Base-by-base conservation (phyloP, 2,797 vertebrate species). In the Amazona ochrocephala region DNA sequence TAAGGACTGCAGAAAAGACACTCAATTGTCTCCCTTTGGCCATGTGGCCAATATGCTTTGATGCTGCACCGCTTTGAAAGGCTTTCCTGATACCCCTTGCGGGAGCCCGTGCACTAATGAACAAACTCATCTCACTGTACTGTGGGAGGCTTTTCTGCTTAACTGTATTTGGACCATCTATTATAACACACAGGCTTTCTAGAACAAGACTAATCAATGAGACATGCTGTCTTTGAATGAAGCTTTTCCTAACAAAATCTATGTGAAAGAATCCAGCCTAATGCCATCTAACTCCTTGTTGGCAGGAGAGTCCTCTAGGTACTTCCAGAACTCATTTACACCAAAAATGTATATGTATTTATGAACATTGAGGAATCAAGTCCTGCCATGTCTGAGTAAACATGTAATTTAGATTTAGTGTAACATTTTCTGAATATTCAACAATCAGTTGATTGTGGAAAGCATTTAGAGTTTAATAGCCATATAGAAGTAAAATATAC, bases 401-500 rank as follows among this genome's bases (percentile, higher is more conserved):
- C 61, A 82, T 23, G 53, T 62, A 90, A 85, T 89, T 90, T 92
- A 77, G 51, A 82, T 83, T 74, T 83, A 67, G 37, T 23, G 24
- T 50, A 47, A 72, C 62, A 56, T 71, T 90, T 82, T 85, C 81
- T 79, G 48, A 74, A 73, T 75, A 92, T 76, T 77, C 80, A 90
- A 65, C 51, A 29, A 77, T 37, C 32, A 34, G n/a, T 87, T 92
- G 80, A 92, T 77, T 89, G 74, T 79, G 71, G 34, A 56, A 61
- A 90, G 45, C 45, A 72, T 76, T 93, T 66, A 87, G 83, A 37
- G 62, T 74, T 94, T 61, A 93, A 93, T 47, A 68, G 42, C 39
- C 62, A 37, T 50, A 87, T 34, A 79, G 67, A 91, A 93, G 50
- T 77, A 87, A 87, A 90, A 93, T 34, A 84, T 14, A 94, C n/a